These are phyloP conservation scores for Pyrochroa serraticornis DNA, from an alignment of 2,888 invertebrate genomes.

Conservation along the genomic window DNA sequence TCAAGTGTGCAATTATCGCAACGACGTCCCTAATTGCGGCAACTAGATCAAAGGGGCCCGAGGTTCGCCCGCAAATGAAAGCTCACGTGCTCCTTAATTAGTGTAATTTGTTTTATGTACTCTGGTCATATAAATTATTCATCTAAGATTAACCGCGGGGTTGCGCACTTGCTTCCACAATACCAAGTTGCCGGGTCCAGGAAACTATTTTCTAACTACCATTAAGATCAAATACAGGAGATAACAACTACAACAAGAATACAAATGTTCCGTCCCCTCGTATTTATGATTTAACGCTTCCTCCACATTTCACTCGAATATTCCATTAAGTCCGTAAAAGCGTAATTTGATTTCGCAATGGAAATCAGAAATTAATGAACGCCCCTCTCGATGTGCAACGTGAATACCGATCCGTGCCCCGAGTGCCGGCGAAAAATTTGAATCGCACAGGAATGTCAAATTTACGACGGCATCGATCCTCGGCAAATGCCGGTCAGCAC, in stretches of 20 bases:
- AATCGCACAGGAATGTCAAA: constrained; percentile 12
- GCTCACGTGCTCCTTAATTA: constrained; percentile 36
- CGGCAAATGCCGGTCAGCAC: constrained; percentile 19
- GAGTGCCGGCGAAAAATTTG: constrained; percentile 6
- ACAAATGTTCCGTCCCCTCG: constrained; percentile 42
- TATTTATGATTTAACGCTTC: constrained; percentile 41
- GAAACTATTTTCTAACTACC: constrained; percentile 55
- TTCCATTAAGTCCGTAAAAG: constrained; percentile 19
- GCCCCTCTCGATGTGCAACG: not conserved
- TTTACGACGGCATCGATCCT: constrained; percentile 9
- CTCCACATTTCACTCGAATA: constrained; percentile 24
- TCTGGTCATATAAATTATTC: constrained; percentile 47
- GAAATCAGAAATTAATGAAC: constrained; percentile 14
- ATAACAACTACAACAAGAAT: constrained; percentile 52
- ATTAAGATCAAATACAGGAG: constrained; percentile 55
- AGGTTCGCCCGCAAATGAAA: not conserved
- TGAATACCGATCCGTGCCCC: not conserved
- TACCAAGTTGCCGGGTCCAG: constrained; percentile 36
- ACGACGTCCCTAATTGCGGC: no score
- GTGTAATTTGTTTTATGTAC: constrained; percentile 45
- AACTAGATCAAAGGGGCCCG: no score
- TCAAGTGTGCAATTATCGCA: no score
- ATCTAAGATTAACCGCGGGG: constrained; percentile 47
- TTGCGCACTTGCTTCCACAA: constrained; percentile 37
- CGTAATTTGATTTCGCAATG: constrained; percentile 17